phyloP scores from a whole-genome alignment of 2,888 invertebrate species.

The Conistra vaccinii region DNA sequence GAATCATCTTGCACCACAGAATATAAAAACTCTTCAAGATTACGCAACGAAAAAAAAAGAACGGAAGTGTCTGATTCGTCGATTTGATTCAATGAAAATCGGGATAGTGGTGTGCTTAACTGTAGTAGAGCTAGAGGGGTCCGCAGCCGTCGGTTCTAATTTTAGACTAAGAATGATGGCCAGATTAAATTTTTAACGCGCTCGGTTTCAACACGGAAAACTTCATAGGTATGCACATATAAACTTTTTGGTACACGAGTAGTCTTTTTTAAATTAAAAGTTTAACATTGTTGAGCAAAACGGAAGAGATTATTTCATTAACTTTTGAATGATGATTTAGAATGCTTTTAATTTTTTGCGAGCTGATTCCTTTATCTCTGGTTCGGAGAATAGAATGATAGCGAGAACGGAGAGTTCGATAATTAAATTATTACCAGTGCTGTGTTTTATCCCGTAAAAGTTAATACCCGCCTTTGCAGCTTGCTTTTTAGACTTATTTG shows the following conservation, averaged over 20 bases:
- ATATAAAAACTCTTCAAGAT: constrained; percentile 26
- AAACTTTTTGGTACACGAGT: constrained; percentile 53
- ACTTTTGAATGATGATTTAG: constrained; percentile 38
- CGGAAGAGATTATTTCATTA: constrained; percentile 45
- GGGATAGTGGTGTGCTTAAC: constrained; percentile 63
- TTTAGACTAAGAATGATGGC: constrained; percentile 63
- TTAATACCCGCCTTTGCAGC: background rate
- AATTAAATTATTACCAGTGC: background rate
- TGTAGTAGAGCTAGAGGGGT: constrained; percentile 47
- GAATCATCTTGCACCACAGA: constrained; percentile 18
- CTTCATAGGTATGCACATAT: constrained; percentile 57
- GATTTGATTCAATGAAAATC: constrained; percentile 60
- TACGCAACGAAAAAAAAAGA: constrained; percentile 44
- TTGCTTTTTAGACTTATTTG: background rate
- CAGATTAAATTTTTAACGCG: constrained; percentile 65
- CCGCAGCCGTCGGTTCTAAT: constrained; percentile 56
- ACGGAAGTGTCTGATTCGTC: constrained; percentile 47
- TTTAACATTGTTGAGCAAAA: constrained; percentile 47
- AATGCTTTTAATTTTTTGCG: constrained; percentile 35
- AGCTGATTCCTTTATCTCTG: background rate
- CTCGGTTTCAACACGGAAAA: constrained; percentile 54
- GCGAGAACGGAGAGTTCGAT: background rate
- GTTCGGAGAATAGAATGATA: background rate
- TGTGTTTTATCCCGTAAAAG: background rate
- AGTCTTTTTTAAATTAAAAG: constrained; percentile 60